These are phyloP conservation scores for Martes flavigula DNA, from an alignment of 2,797 vertebrate genomes.

Conservation along the genomic window DNA sequence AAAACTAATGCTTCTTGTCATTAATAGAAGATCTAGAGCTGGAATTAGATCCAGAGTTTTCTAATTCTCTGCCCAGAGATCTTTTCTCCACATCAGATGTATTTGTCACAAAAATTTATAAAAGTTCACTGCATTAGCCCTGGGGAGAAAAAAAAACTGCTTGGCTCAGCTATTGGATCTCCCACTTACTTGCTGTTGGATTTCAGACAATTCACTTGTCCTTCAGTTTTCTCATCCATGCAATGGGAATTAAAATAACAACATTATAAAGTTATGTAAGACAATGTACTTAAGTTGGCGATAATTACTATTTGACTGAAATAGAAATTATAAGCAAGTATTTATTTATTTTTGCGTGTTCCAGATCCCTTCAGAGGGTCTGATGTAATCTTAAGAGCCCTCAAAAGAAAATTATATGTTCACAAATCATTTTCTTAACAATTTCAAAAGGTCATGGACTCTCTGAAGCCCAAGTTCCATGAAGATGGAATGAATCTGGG, in stretches of 20 bases:
- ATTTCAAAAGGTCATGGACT: not conserved
- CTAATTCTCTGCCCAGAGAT: not conserved
- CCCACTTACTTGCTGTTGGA: not conserved
- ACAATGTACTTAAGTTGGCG: not conserved
- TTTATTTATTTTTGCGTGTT: not conserved
- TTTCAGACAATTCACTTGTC: not conserved
- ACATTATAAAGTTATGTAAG: not conserved
- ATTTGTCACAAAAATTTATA: not conserved
- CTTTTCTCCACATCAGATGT: not conserved
- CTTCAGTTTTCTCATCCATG: not conserved
- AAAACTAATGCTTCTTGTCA: not conserved
- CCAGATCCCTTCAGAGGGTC: not conserved
- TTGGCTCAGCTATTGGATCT: not conserved
- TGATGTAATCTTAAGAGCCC: not conserved
- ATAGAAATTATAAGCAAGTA: not conserved
- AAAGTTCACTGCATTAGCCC: not conserved
- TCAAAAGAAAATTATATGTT: not conserved
- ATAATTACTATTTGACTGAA: not conserved
- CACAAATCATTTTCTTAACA: conserved; percentile 27
- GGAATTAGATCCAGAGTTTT: not conserved
- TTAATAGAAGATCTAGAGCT: not conserved
- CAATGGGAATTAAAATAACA: not conserved
- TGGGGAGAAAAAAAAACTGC: not conserved
- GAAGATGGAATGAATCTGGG: not conserved
- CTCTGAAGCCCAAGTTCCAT: not conserved